Percentiles rank a stretch among this genome's conserved stretches.
phyloP scores from a whole-genome alignment of 1,140 invertebrate genomes.

The Aphelinus certus region DNA sequence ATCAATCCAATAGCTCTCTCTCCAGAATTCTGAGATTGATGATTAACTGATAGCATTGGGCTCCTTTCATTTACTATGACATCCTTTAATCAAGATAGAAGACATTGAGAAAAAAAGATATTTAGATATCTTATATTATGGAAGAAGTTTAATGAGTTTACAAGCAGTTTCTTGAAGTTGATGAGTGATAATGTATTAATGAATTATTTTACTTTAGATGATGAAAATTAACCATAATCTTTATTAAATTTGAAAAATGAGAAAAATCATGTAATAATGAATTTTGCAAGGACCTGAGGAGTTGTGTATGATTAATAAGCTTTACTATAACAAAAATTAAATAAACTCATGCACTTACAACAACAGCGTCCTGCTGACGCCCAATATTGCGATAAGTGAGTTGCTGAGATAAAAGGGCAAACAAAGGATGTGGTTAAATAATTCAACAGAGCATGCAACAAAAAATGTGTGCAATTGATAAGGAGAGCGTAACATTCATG shows the following conservation, averaged over 20 bases:
- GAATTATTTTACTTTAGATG: too few species aligned
- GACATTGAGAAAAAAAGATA: too few species aligned
- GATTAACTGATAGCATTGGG: constrained; percentile 57
- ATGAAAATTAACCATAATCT: too few species aligned
- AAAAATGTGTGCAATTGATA: constrained; percentile 38
- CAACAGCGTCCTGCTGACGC: constrained; percentile 55
- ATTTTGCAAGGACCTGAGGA: too few species aligned
- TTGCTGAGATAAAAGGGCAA: constrained; percentile 55
- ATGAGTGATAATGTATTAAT: too few species aligned
- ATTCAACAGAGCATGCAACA: constrained; percentile 46
- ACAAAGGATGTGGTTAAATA: constrained; percentile 52
- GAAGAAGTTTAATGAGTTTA: too few species aligned
- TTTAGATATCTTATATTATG: too few species aligned
- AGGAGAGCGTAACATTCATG: too few species aligned
- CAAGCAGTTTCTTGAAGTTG: too few species aligned
- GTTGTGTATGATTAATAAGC: too few species aligned
- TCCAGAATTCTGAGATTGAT: constrained; percentile 34
- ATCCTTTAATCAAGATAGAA: constrained; percentile 43
- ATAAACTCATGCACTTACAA: constrained; percentile 66
- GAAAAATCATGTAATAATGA: too few species aligned
- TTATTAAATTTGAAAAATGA: too few species aligned
- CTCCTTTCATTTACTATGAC: constrained; percentile 53
- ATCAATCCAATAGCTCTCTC: constrained; percentile 80
- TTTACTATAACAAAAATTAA: constrained; percentile 34
- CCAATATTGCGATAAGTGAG: constrained; percentile 58